Conservation (phyloP, 2,888 invertebrate species). For the Pomacea canaliculata region DNA sequence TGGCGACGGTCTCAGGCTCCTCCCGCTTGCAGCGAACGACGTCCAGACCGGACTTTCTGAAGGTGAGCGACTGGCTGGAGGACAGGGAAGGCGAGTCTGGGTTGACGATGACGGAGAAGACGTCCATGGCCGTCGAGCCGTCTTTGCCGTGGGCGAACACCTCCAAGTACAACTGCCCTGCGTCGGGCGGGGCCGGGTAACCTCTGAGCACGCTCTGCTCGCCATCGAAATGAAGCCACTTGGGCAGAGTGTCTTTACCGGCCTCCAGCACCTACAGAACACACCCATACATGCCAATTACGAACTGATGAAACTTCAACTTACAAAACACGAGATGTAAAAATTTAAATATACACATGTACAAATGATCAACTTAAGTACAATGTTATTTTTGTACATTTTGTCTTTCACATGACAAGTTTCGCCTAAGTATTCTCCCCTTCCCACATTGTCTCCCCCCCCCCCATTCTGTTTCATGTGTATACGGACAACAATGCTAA, state of each 20-base stretch:
- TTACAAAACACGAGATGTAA: not conserved
- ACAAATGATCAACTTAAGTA: no score
- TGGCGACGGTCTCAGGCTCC: constrained; percentile 76
- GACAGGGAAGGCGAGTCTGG: constrained; percentile 26
- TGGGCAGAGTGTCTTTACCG: constrained; percentile 57
- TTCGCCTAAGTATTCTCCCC: no score
- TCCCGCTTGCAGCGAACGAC: constrained; percentile 66
- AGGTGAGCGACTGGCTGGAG: constrained; percentile 29
- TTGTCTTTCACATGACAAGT: no score
- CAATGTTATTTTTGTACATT: no score
- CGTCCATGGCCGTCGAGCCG: constrained; percentile 74
- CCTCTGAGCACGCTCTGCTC: constrained; percentile 81
- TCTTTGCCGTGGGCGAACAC: constrained; percentile 62
- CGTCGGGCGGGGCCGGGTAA: constrained; percentile 75
- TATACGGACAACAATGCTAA: no score
- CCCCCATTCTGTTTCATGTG: no score
- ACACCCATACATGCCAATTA: not conserved
- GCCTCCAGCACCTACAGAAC: constrained; percentile 51
- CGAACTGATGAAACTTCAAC: not conserved
- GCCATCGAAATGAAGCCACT: constrained; percentile 77
- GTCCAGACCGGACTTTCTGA: constrained; percentile 39
- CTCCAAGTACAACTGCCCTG: constrained; percentile 76
- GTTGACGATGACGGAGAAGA: constrained; percentile 79
- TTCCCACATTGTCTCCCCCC: no score
- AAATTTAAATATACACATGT: not conserved